Base-by-base conservation (phyloP, 2,797 vertebrate genomes). In the Carapus acus region DNA sequence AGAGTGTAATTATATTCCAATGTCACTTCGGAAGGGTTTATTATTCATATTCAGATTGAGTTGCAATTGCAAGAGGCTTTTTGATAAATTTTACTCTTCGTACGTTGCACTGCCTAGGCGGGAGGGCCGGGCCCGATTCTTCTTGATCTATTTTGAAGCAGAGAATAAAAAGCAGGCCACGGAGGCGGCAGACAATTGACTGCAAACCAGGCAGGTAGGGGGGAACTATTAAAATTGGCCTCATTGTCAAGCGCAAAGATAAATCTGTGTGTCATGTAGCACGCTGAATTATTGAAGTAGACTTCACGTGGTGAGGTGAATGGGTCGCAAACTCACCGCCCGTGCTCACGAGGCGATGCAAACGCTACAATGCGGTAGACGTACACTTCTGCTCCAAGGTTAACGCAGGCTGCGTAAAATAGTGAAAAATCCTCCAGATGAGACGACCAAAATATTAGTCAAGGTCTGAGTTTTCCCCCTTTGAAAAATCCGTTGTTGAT, bases 241-340 rank as follows among this genome's bases (percentile, higher is more conserved):
- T 72, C 20, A 41, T 58, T 74, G 59, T 64, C 58, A 66, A 16
- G 36, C 51, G 44, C 65, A 74, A 67, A 48, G 45, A 49, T 58
- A 62, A 73, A 69, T 71, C 37, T 63, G 58, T 65, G 56, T 64
- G 67, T 71, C 61, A 38, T 60, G 63, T 41, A 49, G 50, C 15
- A 33, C 16, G 1, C 1, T 79, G 47, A 74, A 81, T 75, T 69
- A 82, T 78, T 77, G n/a, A 81, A 55, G n/a, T 16, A 20, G 49
- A 22, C 27, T 48, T 27, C 54, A 62, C 56, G 63, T 23, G 11
- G 16, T 63, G 57, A 53, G 27, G 62, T 23, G 4, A 24, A 58
- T 3, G 45, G 33, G 34, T 65, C 58, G 52, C 43, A 24, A 29
- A 40, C 27, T 16, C 13, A 49, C 42, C 18, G 42, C 24, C 40